Evolutionary conservation across 1,140 invertebrate species (phyloP), one percentile per base, ranked within the genome.

Genomic region (Meloidogyne hapla): DNA sequence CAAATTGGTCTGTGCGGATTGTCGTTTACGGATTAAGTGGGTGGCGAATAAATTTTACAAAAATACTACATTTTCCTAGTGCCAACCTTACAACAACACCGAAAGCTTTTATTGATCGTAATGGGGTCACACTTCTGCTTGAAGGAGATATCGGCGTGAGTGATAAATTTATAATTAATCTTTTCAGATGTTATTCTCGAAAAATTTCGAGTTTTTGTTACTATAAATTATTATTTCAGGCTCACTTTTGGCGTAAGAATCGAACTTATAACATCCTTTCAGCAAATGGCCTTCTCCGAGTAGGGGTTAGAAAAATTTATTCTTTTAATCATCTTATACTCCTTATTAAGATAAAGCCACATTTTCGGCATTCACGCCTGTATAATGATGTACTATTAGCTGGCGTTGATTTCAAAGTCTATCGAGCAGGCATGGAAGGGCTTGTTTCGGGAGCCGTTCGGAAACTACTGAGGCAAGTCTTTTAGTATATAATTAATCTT

Each of bases 61-160:
- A 5, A 6, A 33, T 67, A 6, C 18, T n/a, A 67, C 13, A 65
- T 65, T 65, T 67, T 33, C 21, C 5, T 28, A 72, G 26, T 23
- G 81, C 82, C 15, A 82, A 84, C 74, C 70, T 82, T 40, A 82
- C 82, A 45, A 73, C 79, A 83, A 84, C 71, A 12, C 81, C 81
- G 6, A 23, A 69, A 23, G 64, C 73, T 15, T 67, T 76, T 10
- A 76, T 82, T 33, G 76, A 84, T 63, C 33, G 65, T 33, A 82
- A 82, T 45, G 81, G 81, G 9, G 73, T 82, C 40, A 28, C 77
- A 12, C 69, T 82, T 23, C n/a, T 71, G 9, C 64, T 82, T 5
- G 81, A 82, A 74, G 81, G 81, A n/a, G 81, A 82, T 48, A 62
- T 82, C 56, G 63, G 77, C 5, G 79, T 75, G 2, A 63, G 64